A percentile compares a stretch with the other conserved stretches of the same genome.
Evolutionary conservation across 2,113 vertebrate genomes (phyloP).

Genomic region (Forbesichthys agassizii): DNA sequence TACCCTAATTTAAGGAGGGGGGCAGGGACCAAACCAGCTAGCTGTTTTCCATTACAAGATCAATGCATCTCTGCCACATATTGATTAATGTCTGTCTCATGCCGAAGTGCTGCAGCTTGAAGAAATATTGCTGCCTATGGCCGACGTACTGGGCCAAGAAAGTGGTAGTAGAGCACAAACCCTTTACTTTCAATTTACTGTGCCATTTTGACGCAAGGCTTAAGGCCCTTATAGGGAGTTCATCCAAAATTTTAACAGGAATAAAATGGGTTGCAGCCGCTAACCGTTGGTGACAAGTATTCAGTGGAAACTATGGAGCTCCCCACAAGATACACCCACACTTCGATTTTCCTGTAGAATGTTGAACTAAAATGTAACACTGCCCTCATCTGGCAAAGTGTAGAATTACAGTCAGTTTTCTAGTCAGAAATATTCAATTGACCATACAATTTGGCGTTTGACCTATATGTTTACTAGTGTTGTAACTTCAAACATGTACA

Average conservation of each 20-base stretch:
- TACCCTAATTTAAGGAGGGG: not conserved
- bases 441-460: too few species aligned
- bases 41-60: slow-evolving; percentile 8
- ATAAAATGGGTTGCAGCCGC: slow-evolving; percentile 32
- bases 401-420: too few species aligned
- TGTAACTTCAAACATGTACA: not conserved
- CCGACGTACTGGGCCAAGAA: slow-evolving; percentile 27
- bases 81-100: slow-evolving; percentile 36
- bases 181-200: slow-evolving; percentile 22
- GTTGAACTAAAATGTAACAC: not conserved
- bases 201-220: slow-evolving; percentile 31
- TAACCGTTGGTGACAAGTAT: slow-evolving; percentile 7
- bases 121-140: slow-evolving; percentile 42
- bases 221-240: slow-evolving; percentile 14
- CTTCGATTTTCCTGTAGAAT: not conserved
- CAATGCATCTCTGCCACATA: slow-evolving; percentile 16
- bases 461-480: too few species aligned
- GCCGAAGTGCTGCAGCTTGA: slow-evolving; percentile 32
- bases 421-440: too few species aligned
- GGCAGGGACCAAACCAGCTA: not conserved
- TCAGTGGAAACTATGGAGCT: slow-evolving; percentile 21
- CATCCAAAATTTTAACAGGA: slow-evolving; percentile 17
- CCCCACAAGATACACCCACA: too few species aligned
- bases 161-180: slow-evolving; percentile 19
- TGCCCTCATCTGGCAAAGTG: too few species aligned